These are phyloP conservation scores for Rutilus rutilus DNA, from an alignment of 2,113 vertebrate species.

Conservation along the genomic window DNA sequence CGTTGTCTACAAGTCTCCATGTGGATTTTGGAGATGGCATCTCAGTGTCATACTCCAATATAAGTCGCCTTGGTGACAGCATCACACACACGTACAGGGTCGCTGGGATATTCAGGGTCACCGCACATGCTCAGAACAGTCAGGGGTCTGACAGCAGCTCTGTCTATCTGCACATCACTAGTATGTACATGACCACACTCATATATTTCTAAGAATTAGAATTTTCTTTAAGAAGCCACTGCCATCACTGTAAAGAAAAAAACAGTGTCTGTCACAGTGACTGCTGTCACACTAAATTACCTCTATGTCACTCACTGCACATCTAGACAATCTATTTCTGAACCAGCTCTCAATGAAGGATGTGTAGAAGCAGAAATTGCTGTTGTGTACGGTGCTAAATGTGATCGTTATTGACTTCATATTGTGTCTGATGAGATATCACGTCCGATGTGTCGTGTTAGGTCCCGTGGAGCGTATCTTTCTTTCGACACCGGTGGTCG, in stretches of 20 bases:
- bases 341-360: background rate
- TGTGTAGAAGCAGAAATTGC: slow-evolving; percentile 19
- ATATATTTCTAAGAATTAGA: background rate
- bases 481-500: slow-evolving; percentile 87
- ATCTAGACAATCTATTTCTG: slow-evolving; percentile 10
- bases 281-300: slow-evolving; percentile 26
- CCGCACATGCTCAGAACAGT: slow-evolving; percentile 86
- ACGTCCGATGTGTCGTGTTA: slow-evolving; percentile 60
- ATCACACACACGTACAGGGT: slow-evolving; percentile 87
- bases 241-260: background rate
- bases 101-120: slow-evolving; percentile 91
- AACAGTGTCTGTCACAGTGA: background rate
- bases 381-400: slow-evolving; percentile 32
- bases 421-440: slow-evolving; percentile 35
- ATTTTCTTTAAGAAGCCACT: background rate
- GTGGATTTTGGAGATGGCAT: slow-evolving; percentile 95
- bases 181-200: slow-evolving; percentile 78
- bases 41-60: slow-evolving; percentile 91
- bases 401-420: slow-evolving; percentile 27
- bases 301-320: slow-evolving; percentile 23
- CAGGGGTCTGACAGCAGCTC: slow-evolving; percentile 86
- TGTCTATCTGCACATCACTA: slow-evolving; percentile 91
- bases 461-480: slow-evolving; percentile 91
- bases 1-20: slow-evolving; percentile 89
- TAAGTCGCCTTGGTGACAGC: slow-evolving; percentile 89